These are phyloP conservation scores for Notothenia coriiceps DNA, from an alignment of 2,113 vertebrate species.

Conservation along the genomic window DNA sequence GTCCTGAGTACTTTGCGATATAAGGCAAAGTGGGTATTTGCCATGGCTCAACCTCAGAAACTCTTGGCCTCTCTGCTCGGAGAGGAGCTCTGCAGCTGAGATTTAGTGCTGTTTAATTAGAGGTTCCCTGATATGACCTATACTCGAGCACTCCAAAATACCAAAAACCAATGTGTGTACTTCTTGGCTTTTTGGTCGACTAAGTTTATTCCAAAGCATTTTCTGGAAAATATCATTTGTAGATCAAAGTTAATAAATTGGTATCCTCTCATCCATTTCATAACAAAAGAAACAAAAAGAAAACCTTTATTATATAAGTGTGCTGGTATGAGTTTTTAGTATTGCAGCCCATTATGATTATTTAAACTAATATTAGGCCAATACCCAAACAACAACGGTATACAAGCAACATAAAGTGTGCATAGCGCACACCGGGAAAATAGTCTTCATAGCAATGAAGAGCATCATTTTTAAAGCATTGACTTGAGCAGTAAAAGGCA, in stretches of 20 bases:
- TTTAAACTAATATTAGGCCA: conserved; percentile 19
- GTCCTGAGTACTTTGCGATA: conserved; percentile 63
- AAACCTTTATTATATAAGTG: conserved; percentile 28
- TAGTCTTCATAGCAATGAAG: conserved; percentile 58
- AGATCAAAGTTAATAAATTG: conserved; percentile 21
- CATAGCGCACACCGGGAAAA: conserved; percentile 36
- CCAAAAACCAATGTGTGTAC: conserved; percentile 9
- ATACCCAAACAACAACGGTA: conserved; percentile 36
- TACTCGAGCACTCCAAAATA: neutral
- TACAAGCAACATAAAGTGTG: conserved; percentile 34
- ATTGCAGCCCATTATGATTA: conserved; percentile 41
- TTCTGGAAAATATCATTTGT: conserved; percentile 39
- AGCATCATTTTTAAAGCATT: neutral
- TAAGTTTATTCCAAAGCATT: conserved; percentile 30
- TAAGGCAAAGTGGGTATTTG: conserved; percentile 53
- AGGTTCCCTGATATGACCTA: conserved; percentile 16
- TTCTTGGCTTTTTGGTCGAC: conserved; percentile 20
- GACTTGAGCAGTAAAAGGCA: conserved; percentile 33
- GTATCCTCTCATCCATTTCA: conserved; percentile 25
- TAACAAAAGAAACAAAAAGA: conserved; percentile 40
- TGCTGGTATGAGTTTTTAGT: conserved; percentile 61
- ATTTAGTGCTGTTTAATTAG: conserved; percentile 36
- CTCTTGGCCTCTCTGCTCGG: conserved; percentile 7
- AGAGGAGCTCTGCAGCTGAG: conserved; percentile 26
- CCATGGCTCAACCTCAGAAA: conserved; percentile 6